These are phyloP conservation scores for Leiothrix lutea DNA, from an alignment of 2,113 vertebrate genomes.

Conservation along the genomic window DNA sequence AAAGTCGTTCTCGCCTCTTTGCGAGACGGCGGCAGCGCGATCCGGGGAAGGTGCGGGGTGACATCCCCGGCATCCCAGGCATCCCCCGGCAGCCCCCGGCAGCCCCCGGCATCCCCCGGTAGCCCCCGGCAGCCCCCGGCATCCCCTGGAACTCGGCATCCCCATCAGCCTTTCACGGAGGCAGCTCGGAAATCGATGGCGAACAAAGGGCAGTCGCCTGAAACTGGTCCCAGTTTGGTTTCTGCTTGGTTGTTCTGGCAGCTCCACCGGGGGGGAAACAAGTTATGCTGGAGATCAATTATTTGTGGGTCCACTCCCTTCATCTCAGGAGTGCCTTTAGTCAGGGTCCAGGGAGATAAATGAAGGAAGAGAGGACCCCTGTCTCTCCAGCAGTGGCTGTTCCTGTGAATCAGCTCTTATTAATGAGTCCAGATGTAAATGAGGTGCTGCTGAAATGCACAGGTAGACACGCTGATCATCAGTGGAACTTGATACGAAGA, in stretches of 20 bases:
- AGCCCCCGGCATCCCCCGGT: neutral
- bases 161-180: conserved; percentile 34
- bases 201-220: conserved; percentile 49
- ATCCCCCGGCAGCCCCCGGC: too few species aligned
- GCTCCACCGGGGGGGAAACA: conserved; percentile 10
- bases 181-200: conserved; percentile 16
- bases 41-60: neutral
- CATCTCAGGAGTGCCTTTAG: neutral
- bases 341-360: neutral
- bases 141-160: neutral
- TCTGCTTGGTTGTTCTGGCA: conserved; percentile 50
- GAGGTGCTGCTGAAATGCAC: neutral
- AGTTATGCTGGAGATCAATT: neutral
- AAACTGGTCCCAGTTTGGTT: conserved; percentile 46
- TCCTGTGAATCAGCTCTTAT: neutral
- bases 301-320: neutral
- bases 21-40: neutral
- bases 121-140: neutral
- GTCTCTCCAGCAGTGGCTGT: neutral
- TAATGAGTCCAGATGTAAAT: neutral
- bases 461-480: neutral
- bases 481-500: accelerated
- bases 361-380: neutral
- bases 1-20: neutral
- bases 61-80: neutral